These are phyloP conservation scores for Tylochromis polylepis DNA, from an alignment of 2,113 vertebrate species.

Conservation along the genomic window DNA sequence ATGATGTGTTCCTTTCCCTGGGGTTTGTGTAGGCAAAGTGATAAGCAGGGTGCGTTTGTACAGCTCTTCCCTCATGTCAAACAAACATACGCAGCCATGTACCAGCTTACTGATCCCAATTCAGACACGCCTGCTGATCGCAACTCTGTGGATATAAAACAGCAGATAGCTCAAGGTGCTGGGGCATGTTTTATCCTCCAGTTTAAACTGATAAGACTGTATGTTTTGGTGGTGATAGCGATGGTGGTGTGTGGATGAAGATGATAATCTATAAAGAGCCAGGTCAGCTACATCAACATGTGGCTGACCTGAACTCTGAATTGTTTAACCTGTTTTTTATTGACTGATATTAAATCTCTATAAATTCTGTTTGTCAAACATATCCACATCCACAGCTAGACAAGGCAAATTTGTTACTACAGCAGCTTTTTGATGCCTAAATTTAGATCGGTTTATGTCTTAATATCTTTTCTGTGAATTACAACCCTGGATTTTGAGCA, in stretches of 20 bases:
- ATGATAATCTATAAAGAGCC: not conserved
- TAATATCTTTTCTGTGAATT: not conserved
- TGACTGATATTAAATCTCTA: not conserved
- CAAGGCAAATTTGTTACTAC: not conserved
- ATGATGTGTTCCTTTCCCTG: not conserved
- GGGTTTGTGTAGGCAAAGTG: slow-evolving; percentile 3
- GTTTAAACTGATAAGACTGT: not conserved
- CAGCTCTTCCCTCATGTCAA: slow-evolving; percentile 57
- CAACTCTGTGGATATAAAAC: not conserved
- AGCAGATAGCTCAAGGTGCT: not conserved
- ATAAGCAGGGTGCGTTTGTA: slow-evolving; percentile 28
- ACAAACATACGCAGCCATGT: slow-evolving; percentile 5
- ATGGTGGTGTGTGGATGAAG: not conserved
- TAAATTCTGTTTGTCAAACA: not conserved
- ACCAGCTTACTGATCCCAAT: slow-evolving; percentile 21
- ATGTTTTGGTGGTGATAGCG: not conserved
- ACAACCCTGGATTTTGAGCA: not conserved
- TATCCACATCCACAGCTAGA: not conserved
- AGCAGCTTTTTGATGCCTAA: not conserved
- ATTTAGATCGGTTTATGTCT: not conserved
- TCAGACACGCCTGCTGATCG: slow-evolving; percentile 17
- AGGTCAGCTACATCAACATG: not conserved
- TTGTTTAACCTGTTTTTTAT: not conserved
- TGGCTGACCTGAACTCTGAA: not conserved
- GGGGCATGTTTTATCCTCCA: not conserved